Evolutionary conservation across 2,888 invertebrate genomes (phyloP).

Genomic region (Leucoma salicis): DNA sequence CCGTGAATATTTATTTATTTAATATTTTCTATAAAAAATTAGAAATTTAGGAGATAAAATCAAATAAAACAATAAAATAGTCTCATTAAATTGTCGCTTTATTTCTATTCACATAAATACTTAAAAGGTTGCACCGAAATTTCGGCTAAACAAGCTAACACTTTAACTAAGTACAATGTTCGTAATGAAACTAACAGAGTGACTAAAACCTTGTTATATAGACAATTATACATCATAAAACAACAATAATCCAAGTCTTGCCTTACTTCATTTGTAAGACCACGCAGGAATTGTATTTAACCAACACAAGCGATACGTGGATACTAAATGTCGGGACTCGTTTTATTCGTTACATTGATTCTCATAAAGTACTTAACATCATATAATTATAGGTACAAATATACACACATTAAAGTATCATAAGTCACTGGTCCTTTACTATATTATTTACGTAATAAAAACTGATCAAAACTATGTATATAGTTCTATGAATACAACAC

Average conservation of each 20-base stretch:
- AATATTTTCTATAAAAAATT: neutral
- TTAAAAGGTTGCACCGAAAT: slow-evolving; percentile 57
- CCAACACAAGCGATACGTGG: slow-evolving; percentile 9
- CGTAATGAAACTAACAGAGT: slow-evolving; percentile 59
- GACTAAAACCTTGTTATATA: slow-evolving; percentile 57
- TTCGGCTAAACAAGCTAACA: slow-evolving; percentile 56
- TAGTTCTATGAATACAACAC: slow-evolving; percentile 34
- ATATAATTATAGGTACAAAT: slow-evolving; percentile 32
- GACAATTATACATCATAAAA: slow-evolving; percentile 45
- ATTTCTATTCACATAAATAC: slow-evolving; percentile 77
- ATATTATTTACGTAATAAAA: slow-evolving; percentile 49
- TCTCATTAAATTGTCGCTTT: slow-evolving; percentile 67
- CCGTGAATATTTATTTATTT: too few relatives aligned
- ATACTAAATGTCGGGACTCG: slow-evolving; percentile 16
- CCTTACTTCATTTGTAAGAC: slow-evolving; percentile 8
- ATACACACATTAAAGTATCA: slow-evolving; percentile 25
- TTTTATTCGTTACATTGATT: slow-evolving; percentile 25
- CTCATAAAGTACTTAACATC: slow-evolving; percentile 24
- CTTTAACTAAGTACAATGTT: slow-evolving; percentile 63
- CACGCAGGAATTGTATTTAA: slow-evolving; percentile 5
- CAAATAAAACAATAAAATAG: slow-evolving; percentile 49
- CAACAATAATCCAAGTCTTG: slow-evolving; percentile 38
- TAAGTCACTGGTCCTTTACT: slow-evolving; percentile 40
- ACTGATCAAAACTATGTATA: slow-evolving; percentile 32
- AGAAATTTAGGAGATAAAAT: neutral